These are phyloP conservation scores for Rutilus rutilus DNA, from an alignment of 2,113 vertebrate genomes.

Conservation along the genomic window DNA sequence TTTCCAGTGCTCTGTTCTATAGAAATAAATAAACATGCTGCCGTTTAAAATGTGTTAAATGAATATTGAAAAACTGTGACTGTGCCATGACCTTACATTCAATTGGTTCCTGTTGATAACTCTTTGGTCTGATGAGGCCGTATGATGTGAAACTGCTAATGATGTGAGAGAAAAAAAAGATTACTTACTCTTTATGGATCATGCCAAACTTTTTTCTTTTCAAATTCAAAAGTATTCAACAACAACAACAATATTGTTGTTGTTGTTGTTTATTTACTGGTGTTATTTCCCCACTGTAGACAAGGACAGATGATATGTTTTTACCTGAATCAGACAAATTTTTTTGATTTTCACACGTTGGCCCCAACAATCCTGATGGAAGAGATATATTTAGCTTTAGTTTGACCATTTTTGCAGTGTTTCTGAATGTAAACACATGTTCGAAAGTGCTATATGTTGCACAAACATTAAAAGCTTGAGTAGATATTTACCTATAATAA, in stretches of 20 bases:
- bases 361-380: conserved; percentile 39
- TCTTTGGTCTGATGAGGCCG: background rate
- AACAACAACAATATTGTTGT: no score
- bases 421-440: background rate
- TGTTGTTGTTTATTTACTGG: background rate
- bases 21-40: background rate
- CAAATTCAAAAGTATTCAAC: no score
- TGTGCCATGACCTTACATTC: background rate
- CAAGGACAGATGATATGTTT: background rate
- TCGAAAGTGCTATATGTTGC: background rate
- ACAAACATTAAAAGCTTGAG: background rate
- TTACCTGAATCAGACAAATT: conserved; percentile 19
- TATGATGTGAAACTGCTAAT: conserved; percentile 15
- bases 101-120: background rate
- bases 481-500: conserved; percentile 18
- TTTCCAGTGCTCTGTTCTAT: conserved; percentile 13
- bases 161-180: background rate
- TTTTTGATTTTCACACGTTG: conserved; percentile 10
- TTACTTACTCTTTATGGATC: no score
- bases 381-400: background rate
- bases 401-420: background rate
- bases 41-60: background rate
- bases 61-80: background rate
- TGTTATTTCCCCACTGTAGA: background rate
- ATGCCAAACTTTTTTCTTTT: no score